phyloP scores from a whole-genome alignment of 2,113 vertebrate genomes.

The Lophura nycthemera region DNA sequence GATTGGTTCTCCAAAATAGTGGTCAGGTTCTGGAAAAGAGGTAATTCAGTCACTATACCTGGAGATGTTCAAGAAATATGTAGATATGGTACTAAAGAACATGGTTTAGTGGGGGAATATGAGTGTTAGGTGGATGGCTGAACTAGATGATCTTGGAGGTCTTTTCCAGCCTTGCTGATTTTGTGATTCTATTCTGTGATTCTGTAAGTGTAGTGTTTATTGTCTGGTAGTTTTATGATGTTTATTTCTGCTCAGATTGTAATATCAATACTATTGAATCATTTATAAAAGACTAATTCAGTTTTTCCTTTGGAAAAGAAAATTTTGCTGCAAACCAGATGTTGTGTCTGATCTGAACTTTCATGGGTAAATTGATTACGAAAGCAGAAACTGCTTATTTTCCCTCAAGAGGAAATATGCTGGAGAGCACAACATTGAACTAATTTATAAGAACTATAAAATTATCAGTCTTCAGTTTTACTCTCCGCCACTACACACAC shows the following conservation, averaged over 20 bases:
- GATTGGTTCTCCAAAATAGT: too few relatives aligned
- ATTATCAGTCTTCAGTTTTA: background rate
- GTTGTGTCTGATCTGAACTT: background rate
- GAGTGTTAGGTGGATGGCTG: too few relatives aligned
- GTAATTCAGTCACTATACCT: too few relatives aligned
- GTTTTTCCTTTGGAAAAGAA: background rate
- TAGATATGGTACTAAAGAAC: too few relatives aligned
- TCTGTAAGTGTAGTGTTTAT: background rate
- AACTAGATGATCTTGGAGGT: too few relatives aligned
- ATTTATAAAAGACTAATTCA: conserved; percentile 21
- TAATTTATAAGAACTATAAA: background rate
- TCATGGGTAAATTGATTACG: background rate
- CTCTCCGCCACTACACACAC: background rate
- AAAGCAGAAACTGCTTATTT: background rate
- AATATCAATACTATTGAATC: conserved; percentile 3
- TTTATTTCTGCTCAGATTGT: conserved; percentile 25
- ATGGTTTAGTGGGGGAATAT: too few relatives aligned
- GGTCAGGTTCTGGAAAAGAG: too few relatives aligned
- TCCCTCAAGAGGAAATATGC: background rate
- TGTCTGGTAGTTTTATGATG: background rate
- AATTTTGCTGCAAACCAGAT: conserved; percentile 33
- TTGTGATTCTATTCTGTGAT: too few relatives aligned
- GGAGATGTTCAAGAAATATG: too few relatives aligned
- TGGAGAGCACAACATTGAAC: background rate
- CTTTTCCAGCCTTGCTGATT: too few relatives aligned